Evolutionary conservation across 1,140 invertebrate genomes (phyloP), one percentile per base, ranked within the genome.

Genomic region (Eulimnadia texana): DNA sequence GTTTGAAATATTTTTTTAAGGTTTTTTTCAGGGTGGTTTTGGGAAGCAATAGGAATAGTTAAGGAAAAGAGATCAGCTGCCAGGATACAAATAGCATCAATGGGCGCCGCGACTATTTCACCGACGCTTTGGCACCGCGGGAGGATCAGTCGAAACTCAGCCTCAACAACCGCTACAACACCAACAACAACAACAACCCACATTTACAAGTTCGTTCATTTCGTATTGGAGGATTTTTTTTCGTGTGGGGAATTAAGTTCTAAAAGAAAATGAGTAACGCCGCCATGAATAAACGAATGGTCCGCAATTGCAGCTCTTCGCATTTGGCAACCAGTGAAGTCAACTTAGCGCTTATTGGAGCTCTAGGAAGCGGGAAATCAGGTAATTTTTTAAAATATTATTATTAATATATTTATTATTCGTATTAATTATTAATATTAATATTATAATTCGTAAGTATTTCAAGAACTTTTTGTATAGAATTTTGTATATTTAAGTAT

Each of bases 341-440:
- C 42, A 72, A 73, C 58, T 66, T 73, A 11, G 70, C 69, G 3
- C 53, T 73, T 25, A 64, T 73, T 10, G 72, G 72, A n/a, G 67
- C 68, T 29, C 61, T 71, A 3, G 70, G 72, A 13, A 69, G 69
- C 16, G 72, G 72, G 19, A 73, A 73, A 67, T 73, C 72, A 60
- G 72, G 72, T 73, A 57, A 42, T 42, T 42, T 16, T 9, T 42
- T 42, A 6, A 42, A 16, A 9, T 16, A 6, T 16, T 42, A 42
- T 9, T 9, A 16, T 42, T 42, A 42, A 42, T 6, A n/a, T n/a
- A n/a, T n/a, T n/a, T n/a, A n/a, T n/a, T n/a, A n/a, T n/a, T n/a
- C n/a, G n/a, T n/a, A n/a, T n/a, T n/a, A n/a, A n/a, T n/a, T n/a
- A n/a, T n/a, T n/a, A n/a, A n/a, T n/a, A n/a, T n/a, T n/a, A n/a